Base-by-base conservation (phyloP, 1,140 invertebrate genomes). In the Bombyx mandarina region DNA sequence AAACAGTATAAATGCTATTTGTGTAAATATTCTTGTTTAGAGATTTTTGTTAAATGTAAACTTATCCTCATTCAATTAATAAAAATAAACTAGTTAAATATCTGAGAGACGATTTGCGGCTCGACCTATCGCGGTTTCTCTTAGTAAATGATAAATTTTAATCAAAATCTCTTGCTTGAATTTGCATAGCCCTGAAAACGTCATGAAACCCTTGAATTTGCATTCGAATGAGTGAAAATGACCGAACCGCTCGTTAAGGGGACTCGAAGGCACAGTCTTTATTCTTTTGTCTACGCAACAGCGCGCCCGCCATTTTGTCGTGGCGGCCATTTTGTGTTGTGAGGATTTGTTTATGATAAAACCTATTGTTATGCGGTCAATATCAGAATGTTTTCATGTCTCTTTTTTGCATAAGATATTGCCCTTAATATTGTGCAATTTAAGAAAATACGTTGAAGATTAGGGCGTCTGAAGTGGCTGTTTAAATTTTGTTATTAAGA, bases 141-240 rank as follows among this genome's bases (percentile, higher is more conserved):
- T 35, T 35, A 35, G 26, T 35, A 35, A 35, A 35, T 67, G 69
- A 74, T 79, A 76, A 77, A 75, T 76, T 80, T 80, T 77, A 79
- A 82, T 80, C 77, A 82, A 75, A 82, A 78, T 75, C 77, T 79
- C 76, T 63, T 60, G 67, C 69, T 69, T 61, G 61, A 73, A 79
- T 83, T 81, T 79, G 69, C 78, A 83, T 79, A 83, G 72, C 61
- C 66, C 67, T 73, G 76, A 71, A 73, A 83, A 79, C 68, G 76
- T 71, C 66, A 68, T 67, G 71, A 71, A 70, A 75, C 71, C 75
- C 79, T 78, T 63, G 69, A 83, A 81, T 83, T 82, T 81, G 73
- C 78, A 80, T 81, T 62, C 74, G 76, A 83, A 83, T 74, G 77
- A 77, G 71, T 73, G 74, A 71, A 81, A 83, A 81, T 79, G 71